Conservation (phyloP, 2,113 vertebrate genomes). For the Sialia sialis region DNA sequence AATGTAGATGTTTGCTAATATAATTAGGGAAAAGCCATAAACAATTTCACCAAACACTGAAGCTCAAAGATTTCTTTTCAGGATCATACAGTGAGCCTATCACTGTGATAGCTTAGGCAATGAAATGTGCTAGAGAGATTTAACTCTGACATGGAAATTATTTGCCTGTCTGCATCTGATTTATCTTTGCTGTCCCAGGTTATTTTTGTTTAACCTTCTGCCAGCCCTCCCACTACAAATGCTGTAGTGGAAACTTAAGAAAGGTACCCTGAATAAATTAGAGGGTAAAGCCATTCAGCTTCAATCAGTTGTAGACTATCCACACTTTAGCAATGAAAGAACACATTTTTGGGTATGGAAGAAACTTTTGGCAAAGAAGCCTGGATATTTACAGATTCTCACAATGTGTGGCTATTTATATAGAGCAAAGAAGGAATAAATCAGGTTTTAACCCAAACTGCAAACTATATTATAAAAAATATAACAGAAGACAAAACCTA, state of each 20-base stretch:
- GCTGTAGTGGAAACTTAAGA: background rate
- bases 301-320: background rate
- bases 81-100: background rate
- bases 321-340: background rate
- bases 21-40: conserved; percentile 37
- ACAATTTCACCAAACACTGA: background rate
- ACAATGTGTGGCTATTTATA: background rate
- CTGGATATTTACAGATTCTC: background rate
- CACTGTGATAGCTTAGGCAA: background rate
- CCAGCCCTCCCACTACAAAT: background rate
- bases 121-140: background rate
- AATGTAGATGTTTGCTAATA: conserved; percentile 22
- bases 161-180: conserved; percentile 6
- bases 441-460: background rate
- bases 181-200: background rate
- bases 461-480: background rate
- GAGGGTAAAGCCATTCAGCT: background rate
- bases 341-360: background rate
- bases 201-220: background rate
- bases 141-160: background rate
- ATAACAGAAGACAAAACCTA: background rate
- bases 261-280: background rate
- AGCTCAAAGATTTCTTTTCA: background rate
- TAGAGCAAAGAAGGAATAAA: background rate
- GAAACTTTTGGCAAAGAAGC: background rate